Percentiles rank a stretch among this genome's conserved stretches.
Conservation (phyloP, 2,888 invertebrate species). For the Aporophyla nigra region DNA sequence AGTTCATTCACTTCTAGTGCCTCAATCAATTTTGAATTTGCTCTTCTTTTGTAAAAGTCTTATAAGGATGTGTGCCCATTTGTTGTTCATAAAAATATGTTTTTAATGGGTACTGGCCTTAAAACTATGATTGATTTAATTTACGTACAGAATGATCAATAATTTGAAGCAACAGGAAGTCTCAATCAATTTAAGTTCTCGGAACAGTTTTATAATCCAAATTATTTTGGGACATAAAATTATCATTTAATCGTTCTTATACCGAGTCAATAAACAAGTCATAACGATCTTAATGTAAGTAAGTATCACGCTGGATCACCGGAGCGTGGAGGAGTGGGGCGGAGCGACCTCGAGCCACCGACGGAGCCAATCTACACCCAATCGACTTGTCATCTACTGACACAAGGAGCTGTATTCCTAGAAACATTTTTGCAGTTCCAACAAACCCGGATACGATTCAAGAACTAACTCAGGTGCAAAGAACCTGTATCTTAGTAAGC, state of each 20-base stretch:
- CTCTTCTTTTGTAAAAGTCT: background rate
- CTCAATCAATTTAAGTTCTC: conserved; percentile 13
- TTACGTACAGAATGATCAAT: conserved; percentile 2
- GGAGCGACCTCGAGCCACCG: conserved; percentile 56
- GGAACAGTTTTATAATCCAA: conserved; percentile 18
- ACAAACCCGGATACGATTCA: conserved; percentile 49
- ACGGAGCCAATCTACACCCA: conserved; percentile 54
- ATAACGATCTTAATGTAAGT: conserved; percentile 55
- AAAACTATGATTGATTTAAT: conserved; percentile 20
- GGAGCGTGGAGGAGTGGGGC: conserved; percentile 66
- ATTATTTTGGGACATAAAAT: conserved; percentile 49
- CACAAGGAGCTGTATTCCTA: conserved; percentile 53
- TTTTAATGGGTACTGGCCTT: conserved; percentile 14
- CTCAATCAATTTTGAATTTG: background rate
- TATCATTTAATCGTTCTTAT: conserved; percentile 45
- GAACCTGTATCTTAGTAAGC: conserved; percentile 14
- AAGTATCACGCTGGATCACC: conserved; percentile 61
- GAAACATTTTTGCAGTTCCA: conserved; percentile 35
- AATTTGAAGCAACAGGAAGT: conserved; percentile 51
- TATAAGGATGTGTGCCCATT: background rate
- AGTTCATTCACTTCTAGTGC: background rate
- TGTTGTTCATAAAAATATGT: background rate
- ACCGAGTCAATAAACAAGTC: conserved; percentile 55
- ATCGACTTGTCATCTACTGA: conserved; percentile 50
- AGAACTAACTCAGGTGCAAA: conserved; percentile 16